Evolutionary conservation across 2,797 vertebrate genomes (phyloP).

Genomic region (Tolypeutes matacus): DNA sequence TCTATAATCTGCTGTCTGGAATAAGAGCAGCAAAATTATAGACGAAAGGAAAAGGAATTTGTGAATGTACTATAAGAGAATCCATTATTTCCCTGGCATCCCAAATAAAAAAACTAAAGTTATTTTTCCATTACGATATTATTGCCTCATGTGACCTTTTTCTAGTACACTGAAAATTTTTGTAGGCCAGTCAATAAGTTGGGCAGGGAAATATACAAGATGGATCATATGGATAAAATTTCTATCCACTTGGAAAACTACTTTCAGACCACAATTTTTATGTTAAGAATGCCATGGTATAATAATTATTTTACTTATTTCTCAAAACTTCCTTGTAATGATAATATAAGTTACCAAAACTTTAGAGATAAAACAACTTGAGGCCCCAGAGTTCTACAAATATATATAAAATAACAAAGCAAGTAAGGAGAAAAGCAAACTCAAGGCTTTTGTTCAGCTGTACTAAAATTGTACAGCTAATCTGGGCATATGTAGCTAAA

Average conservation of each 20-base stretch:
- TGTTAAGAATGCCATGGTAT: not conserved
- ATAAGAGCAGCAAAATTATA: not conserved
- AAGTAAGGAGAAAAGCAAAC: constrained; percentile 48
- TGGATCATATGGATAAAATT: not conserved
- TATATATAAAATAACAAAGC: constrained; percentile 37
- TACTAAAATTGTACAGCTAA: not conserved
- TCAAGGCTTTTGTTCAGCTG: not conserved
- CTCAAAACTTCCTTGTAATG: constrained; percentile 19
- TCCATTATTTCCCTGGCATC: not conserved
- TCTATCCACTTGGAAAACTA: constrained; percentile 41
- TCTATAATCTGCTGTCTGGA: not conserved
- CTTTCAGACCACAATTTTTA: not conserved
- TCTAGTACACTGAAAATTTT: not conserved
- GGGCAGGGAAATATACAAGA: not conserved
- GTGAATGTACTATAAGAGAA: not conserved
- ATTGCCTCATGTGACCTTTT: not conserved
- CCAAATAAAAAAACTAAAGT: not conserved
- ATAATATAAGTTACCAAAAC: constrained; percentile 39
- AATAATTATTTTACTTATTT: constrained; percentile 37
- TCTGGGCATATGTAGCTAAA: constrained; percentile 2
- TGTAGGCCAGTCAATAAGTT: not conserved
- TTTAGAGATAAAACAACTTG: constrained; percentile 36
- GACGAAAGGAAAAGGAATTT: not conserved
- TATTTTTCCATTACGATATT: not conserved
- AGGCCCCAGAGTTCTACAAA: not conserved